Evolutionary conservation across 2,113 vertebrate genomes (phyloP), one percentile per base, ranked within the genome.

Genomic region (Petrocephalus microphthalmus): DNA sequence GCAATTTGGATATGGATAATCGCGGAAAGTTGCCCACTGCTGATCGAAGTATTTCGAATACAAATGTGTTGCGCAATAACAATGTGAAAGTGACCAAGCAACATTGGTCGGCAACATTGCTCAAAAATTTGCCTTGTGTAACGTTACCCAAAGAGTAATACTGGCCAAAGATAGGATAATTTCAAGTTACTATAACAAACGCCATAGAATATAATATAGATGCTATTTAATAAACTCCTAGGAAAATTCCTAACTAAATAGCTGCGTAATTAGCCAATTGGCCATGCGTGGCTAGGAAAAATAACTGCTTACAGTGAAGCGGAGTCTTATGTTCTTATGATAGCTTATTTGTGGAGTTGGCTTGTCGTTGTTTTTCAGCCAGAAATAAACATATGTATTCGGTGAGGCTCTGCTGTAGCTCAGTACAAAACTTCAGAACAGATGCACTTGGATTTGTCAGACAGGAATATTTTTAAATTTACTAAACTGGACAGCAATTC

Each of bases 391-490:
- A 78, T 17, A 78, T 42, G 71, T 78, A 19, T 17, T 42, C 33
- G 6, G 71, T 78, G 71, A 19, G 33, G 17, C 17, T 42, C 71
- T 78, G 71, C 29, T 42, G 33, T 5, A 78, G 71, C 33, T 15
- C 19, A 15, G 22, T 13, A 52, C n/a, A 17, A 84, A 83, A 84
- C 82, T 52, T 84, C 7, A 6, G 10, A 49, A 52, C 47, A 25
- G 82, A 25, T 84, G 45, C 47, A 84, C 10, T 51, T 11, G 49
- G 82, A 51, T 29, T 51, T 29, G 49, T 52, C 82, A 84, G 82
- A 52, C 71, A 78, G 71, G 33, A 78, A 22, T 47, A 84, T 84
- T 84, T 84, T 51, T n/a, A 84, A 54, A 42, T 85, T 85, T 85
- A 19, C 84, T 53, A 20, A 20, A 52, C 52, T 85, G 29, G 29